Base-by-base conservation (phyloP, 2,797 vertebrate genomes). In the Chanos chanos region DNA sequence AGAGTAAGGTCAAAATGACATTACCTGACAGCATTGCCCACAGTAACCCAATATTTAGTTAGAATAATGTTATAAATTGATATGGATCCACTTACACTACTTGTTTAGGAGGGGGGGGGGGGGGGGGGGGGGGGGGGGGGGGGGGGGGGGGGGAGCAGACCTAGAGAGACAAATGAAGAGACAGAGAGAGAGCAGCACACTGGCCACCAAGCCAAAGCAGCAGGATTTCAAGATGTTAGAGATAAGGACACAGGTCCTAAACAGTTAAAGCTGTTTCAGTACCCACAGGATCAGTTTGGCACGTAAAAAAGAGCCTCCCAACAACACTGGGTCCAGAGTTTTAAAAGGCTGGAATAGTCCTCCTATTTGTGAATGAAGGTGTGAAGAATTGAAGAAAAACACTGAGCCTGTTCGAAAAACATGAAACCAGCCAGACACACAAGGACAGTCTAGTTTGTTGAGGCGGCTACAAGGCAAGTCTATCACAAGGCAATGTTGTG, bases 361-460 rank as follows among this genome's bases (percentile, higher is more conserved):
- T 36, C 10, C 24, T 39, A 50, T 64, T 52, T 51, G 44, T 53
- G 21, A 59, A 52, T 52, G 45, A 21, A 69, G 53, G 47, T 41
- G 37, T 69, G 19, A 47, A 50, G 21, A 69, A 69, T 24, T 45
- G 60, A 61, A 51, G 33, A 54, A 64, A 53, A 22, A 66, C 53
- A 45, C 60, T 64, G 18, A 51, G 13, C 22, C 21, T 44, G 22
- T 69, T 69, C 51, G 52, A 64, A 51, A 57, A 64, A 47, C 57
- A 68, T 54, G 49, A 61, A 68, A 40, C 66, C 33, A 39, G 66
- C 12, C 52, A 58, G 13, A 57, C 43, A 24, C 59, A 63, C 47
- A 69, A 51, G 45, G 63, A 66, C 24, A 51, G 63, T 66, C 54
- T 66, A 12, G 54, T 58, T 51, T 28, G 34, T 28, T 58, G 63